Base-by-base conservation (phyloP, 2,888 invertebrate genomes). In the Mantis religiosa region DNA sequence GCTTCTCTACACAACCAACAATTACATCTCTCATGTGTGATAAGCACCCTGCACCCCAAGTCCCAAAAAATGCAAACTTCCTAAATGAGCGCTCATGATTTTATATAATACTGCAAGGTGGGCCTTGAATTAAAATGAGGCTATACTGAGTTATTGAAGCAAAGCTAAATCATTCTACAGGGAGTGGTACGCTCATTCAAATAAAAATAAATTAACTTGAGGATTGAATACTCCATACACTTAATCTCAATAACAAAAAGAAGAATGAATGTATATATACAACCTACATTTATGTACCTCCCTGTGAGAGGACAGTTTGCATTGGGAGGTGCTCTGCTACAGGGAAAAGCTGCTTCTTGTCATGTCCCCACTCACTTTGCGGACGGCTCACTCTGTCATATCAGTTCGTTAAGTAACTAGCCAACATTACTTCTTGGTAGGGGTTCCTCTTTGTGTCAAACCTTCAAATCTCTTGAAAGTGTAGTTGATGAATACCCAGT, bases 401-500 rank as follows among this genome's bases (percentile, higher is more conserved):
- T 82, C 82, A 20, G 81, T 87, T 82, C 41, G 34, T 88, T 84
- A 88, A 89, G 85, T 88, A 87, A 83, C 89, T 90, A 89, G 89
- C 83, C 83, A 71, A 28, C 27, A 92, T 93, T 95, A 97, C 94
- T 97, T 97, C 94, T 97, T 97, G 91, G 96, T 96, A 86, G 97
- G 96, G 90, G 96, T 96, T 91, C 97, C 98, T 92, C 98, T 95
- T 93, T 98, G 98, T 88, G 98, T 98, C 91, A 99, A 95, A 47
- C 98, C 99, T 94, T 99, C 99, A 94, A 99, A 99, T 91, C 99
- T 96, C 94, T 99, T 99, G 95, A 99, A 99, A 90, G 99, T 99
- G 94, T 99, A 99, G 95, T 99, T 99, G 93, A 99, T 99, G 94
- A 99, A 99, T 91, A 99, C 99, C 98, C 99, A 99, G 95, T 99